Base-by-base conservation (phyloP, 2,888 invertebrate species). In the Platerodrilus igneus region DNA sequence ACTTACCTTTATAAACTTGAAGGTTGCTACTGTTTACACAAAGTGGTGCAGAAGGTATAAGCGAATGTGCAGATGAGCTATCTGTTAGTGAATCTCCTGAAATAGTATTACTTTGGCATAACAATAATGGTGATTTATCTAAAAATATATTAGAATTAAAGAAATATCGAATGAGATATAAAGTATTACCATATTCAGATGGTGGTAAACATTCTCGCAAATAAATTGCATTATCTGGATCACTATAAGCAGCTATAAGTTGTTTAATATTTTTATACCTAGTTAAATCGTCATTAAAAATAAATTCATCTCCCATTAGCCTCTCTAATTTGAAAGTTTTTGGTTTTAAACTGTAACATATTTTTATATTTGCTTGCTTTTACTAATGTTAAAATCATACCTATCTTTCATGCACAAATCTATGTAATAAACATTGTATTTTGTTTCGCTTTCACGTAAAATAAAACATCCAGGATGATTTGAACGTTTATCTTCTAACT, bases 171-270 rank as follows among this genome's bases (percentile, higher is more conserved):
- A 7, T 35, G 1, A 15, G n/a, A n/a, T n/a, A n/a, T n/a, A n/a
- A n/a, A n/a, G n/a, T n/a, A n/a, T 64, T 69, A 87, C 88, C 91
- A 70, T 87, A 88, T 73, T 89, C 89, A 0, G 90, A 88, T 6
- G 90, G 86, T 13, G 87, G 89, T 62, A 92, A 74, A 56, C 89
- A 86, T 60, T 86, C 85, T 29, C 77, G 74, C 5, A 86, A 67
- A 58, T 72, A 79, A 57, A 85, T 74, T 30, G 72, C 62, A 28
- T 74, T 75, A 30, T 77, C 75, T 1, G 77, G 71, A 54, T 79
- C 74, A 56, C 76, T 78, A 56, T 83, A 79, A 28, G 76, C 73
- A 8, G 70, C 65, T 47, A 85, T 71, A 31, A 86, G 70, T 50
- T 79, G 75, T 37, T 74, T 72, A 20, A 86, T 72, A 32, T 76